These are phyloP conservation scores for Sicus ferrugineus DNA, from an alignment of 2,888 invertebrate species.

Conservation along the genomic window DNA sequence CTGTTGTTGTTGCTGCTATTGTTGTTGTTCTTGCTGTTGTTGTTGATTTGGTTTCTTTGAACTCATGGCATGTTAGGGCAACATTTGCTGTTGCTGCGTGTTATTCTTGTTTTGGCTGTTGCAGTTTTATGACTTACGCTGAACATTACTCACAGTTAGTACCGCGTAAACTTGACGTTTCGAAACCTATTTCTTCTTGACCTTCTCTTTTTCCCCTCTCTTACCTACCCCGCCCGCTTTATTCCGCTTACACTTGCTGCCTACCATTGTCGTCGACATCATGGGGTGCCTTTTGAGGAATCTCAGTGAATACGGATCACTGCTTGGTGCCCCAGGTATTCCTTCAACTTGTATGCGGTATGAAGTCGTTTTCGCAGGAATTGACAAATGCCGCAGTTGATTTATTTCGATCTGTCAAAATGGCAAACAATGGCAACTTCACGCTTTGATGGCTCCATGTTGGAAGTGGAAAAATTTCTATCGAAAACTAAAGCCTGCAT, in stretches of 20 bases:
- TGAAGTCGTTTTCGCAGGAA: constrained; percentile 24
- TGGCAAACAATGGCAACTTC: constrained; percentile 19
- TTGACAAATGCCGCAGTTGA: constrained; percentile 33
- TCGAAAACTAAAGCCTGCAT: too few relatives aligned
- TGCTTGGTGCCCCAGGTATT: neutral
- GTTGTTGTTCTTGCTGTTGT: constrained; percentile 31
- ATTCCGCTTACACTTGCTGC: neutral
- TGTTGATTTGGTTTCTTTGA: constrained; percentile 34
- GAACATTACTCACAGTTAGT: constrained; percentile 29
- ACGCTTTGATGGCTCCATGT: too few relatives aligned
- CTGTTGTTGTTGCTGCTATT: constrained; percentile 36
- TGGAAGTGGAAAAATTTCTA: too few relatives aligned
- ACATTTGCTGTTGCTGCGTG: constrained; percentile 24
- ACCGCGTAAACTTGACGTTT: constrained; percentile 29
- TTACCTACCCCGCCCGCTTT: neutral
- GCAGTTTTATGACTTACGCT: constrained; percentile 26
- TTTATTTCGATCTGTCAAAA: constrained; percentile 27
- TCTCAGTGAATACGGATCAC: neutral
- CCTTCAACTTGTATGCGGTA: too few relatives aligned
- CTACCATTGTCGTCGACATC: constrained; percentile 7
- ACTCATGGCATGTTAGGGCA: constrained; percentile 28
- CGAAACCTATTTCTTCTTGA: constrained; percentile 3
- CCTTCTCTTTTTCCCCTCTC: constrained; percentile 5
- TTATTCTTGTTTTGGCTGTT: constrained; percentile 33
- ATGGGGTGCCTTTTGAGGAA: constrained; percentile 12